Evolutionary conservation across 2,113 vertebrate species (phyloP), one percentile per base, ranked within the genome.

Genomic region (Gavia stellata): DNA sequence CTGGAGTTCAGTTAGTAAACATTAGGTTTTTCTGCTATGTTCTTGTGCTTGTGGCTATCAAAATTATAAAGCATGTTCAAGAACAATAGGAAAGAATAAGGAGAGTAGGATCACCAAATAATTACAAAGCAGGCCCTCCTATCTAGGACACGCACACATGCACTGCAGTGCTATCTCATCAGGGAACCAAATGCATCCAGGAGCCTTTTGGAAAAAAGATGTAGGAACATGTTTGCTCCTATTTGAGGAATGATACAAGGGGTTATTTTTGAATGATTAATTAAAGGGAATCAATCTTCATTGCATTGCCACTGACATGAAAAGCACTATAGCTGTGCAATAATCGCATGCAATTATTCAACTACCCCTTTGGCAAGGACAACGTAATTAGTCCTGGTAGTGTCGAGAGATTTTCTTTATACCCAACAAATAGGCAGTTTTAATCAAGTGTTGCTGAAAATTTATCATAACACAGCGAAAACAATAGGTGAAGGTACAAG

Each of bases 231-330:
- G 83, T 95, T 97, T 96, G n/a, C 78, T 98, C 47, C 88, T 98
- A 90, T 97, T 96, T 97, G 90, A 98, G 96, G 74, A 97, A 92
- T 92, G 90, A 97, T 98, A 97, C 6, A 10, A 96, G 94, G 85
- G 93, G 91, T 96, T 98, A 97, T 97, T 98, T 98, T 82, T 97
- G 94, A 97, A 98, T 98, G 98, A 98, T 98, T 98, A 98, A 98
- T 98, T 98, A 98, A 98, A 98, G 95, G 88, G 96, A 98, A 98
- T 98, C 97, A 98, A 98, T 98, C 98, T 98, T 98, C 97, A 97
- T 98, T 98, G 97, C 97, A 93, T 97, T 98, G 96, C 97, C 87
- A 96, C 93, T 97, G 97, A 98, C 94, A 96, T 98, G 97, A 98
- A 98, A 98, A 98, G 97, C 92, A 88, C 97, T 55, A 91, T 97